These are phyloP conservation scores for Aproaerema taeniolella DNA, from an alignment of 2,888 invertebrate genomes.

Conservation along the genomic window DNA sequence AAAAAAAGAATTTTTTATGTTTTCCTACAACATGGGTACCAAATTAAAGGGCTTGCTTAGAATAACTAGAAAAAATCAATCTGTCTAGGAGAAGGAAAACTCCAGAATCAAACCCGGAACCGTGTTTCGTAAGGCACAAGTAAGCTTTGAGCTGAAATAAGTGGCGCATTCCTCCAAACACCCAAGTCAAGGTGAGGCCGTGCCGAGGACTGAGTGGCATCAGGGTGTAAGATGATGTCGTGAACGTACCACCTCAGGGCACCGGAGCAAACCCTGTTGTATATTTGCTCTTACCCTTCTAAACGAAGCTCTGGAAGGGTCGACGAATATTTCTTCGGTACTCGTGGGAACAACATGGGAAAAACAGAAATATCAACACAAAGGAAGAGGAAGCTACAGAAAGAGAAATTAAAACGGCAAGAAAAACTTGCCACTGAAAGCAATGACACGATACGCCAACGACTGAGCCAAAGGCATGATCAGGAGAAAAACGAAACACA, in stretches of 20 bases:
- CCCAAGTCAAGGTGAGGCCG: conserved; percentile 15
- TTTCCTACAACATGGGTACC: too few species aligned
- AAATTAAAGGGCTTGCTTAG: too few species aligned
- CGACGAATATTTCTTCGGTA: conserved; percentile 8
- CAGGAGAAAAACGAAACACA: conserved; percentile 8
- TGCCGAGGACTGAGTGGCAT: conserved; percentile 9
- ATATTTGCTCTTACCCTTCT: conserved; percentile 8
- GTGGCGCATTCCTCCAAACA: conserved; percentile 10
- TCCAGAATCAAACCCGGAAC: background rate
- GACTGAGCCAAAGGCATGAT: conserved; percentile 10
- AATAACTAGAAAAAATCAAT: too few species aligned
- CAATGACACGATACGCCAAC: conserved; percentile 6
- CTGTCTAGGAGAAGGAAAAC: background rate
- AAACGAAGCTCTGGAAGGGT: conserved; percentile 9
- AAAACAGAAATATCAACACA: conserved; percentile 10
- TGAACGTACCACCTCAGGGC: conserved; percentile 9
- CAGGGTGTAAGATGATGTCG: conserved; percentile 5
- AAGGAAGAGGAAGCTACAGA: conserved; percentile 8
- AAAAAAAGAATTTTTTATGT: too few species aligned
- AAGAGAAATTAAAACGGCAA: conserved; percentile 9
- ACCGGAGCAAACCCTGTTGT: conserved; percentile 8
- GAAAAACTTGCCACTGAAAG: conserved; percentile 7
- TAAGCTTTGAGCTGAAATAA: conserved; percentile 12
- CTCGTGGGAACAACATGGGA: conserved; percentile 9
- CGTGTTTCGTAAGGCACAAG: background rate